Percentiles rank a stretch among this genome's conserved stretches.
These are phyloP conservation scores for Crenuchus spilurus DNA, from an alignment of 2,797 vertebrate species.

Conservation along the genomic window DNA sequence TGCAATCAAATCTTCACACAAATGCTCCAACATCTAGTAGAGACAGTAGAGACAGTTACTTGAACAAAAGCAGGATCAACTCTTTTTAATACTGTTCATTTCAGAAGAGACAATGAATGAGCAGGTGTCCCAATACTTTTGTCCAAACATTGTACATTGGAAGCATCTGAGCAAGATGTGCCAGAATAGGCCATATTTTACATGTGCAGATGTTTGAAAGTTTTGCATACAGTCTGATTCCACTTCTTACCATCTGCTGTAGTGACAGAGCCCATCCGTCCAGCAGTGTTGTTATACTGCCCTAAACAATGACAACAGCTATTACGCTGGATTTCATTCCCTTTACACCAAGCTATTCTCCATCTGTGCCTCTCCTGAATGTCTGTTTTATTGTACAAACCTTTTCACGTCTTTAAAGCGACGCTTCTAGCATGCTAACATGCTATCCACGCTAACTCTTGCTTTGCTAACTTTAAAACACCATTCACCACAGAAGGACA, in stretches of 20 bases:
- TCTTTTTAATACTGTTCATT: no score
- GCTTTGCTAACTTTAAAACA: no score
- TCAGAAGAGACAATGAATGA: no score
- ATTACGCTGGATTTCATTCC: neutral
- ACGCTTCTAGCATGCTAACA: neutral
- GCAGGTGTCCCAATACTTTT: no score
- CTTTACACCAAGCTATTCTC: neutral
- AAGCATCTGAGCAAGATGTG: no score
- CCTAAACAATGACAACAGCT: conserved; percentile 51
- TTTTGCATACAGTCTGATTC: conserved; percentile 42
- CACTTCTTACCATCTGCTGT: conserved; percentile 57
- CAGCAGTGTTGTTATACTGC: conserved; percentile 54
- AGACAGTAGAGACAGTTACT: no score
- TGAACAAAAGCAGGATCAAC: no score
- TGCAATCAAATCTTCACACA: no score
- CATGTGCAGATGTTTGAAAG: no score
- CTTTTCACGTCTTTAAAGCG: neutral
- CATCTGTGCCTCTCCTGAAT: neutral
- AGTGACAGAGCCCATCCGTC: conserved; percentile 50
- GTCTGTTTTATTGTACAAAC: neutral
- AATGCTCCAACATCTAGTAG: no score
- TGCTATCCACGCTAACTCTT: neutral
- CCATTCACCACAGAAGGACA: neutral
- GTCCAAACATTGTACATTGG: no score
- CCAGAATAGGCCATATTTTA: no score